phyloP scores from a whole-genome alignment of 2,113 vertebrate genomes.

The Lepisosteus oculatus region DNA sequence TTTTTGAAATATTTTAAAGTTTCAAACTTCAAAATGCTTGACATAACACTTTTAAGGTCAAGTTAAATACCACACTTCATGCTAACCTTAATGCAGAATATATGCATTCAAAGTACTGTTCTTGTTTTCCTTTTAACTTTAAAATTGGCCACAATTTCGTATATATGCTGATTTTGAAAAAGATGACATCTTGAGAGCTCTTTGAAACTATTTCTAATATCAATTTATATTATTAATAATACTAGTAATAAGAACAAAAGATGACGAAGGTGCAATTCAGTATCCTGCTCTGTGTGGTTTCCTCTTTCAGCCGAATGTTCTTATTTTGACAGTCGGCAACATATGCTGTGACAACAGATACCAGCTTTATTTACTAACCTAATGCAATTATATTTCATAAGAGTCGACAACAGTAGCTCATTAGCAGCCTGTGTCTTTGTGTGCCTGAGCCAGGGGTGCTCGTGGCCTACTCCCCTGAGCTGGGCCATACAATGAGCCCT shows the following conservation, averaged over 20 bases:
- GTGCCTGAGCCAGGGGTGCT: conserved; percentile 44
- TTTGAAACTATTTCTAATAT: too few species aligned
- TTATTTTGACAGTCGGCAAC: conserved; percentile 86
- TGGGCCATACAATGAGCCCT: background rate
- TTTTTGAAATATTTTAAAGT: too few species aligned
- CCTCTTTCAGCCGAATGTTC: conserved; percentile 64
- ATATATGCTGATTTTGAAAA: too few species aligned
- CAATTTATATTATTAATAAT: conserved; percentile 24
- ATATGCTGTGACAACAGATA: conserved; percentile 89
- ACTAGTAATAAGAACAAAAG: conserved; percentile 32
- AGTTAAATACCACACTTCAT: too few species aligned
- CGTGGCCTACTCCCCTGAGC: background rate
- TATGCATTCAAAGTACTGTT: too few species aligned
- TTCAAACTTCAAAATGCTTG: too few species aligned
- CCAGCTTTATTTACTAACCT: conserved; percentile 90
- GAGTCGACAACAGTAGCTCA: conserved; percentile 98
- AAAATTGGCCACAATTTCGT: too few species aligned
- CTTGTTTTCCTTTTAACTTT: too few species aligned
- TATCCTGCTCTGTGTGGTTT: conserved; percentile 49
- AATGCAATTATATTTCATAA: conserved; percentile 94
- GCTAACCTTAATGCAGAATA: too few species aligned
- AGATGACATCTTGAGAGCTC: too few species aligned
- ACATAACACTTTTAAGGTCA: too few species aligned
- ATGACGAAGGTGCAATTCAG: background rate
- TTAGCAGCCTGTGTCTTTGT: conserved; percentile 79